These are phyloP conservation scores for Paratilapia polleni DNA, from an alignment of 2,113 vertebrate species.

Conservation along the genomic window DNA sequence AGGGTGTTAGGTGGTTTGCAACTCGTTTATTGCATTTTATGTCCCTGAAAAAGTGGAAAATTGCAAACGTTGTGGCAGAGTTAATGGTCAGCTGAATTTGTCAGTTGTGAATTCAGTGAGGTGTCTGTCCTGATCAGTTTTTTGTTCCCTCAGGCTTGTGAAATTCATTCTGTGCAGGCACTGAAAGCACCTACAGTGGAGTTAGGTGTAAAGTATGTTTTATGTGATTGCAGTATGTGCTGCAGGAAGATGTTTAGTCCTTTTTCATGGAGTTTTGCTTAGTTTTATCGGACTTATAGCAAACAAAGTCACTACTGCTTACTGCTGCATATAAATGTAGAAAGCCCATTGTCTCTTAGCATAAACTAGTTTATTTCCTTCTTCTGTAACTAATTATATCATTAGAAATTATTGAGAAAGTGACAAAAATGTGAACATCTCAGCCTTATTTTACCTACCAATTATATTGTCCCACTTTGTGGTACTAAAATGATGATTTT, in stretches of 20 bases:
- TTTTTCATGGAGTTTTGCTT: not conserved
- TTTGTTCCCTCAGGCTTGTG: not conserved
- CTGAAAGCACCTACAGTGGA: not conserved
- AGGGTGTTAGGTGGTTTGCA: not conserved
- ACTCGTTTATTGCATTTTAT: not conserved
- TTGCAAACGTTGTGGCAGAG: not conserved
- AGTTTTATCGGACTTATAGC: not conserved
- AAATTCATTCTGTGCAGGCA: accelerated
- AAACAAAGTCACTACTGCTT: not conserved
- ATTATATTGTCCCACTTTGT: not conserved
- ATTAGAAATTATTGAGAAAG: not conserved
- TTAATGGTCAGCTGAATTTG: not conserved
- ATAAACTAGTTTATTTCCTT: not conserved
- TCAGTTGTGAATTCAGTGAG: not conserved
- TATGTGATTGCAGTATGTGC: not conserved
- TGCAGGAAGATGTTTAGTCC: accelerated
- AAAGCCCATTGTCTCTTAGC: accelerated
- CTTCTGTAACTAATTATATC: not conserved
- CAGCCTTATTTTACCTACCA: not conserved
- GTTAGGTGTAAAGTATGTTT: not conserved
- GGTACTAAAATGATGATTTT: not conserved
- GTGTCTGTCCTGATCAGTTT: accelerated
- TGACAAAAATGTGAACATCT: not conserved
- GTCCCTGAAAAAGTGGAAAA: not conserved
- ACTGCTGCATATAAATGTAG: not conserved